phyloP scores from a whole-genome alignment of 2,113 vertebrate species.

The Eidolon helvum region DNA sequence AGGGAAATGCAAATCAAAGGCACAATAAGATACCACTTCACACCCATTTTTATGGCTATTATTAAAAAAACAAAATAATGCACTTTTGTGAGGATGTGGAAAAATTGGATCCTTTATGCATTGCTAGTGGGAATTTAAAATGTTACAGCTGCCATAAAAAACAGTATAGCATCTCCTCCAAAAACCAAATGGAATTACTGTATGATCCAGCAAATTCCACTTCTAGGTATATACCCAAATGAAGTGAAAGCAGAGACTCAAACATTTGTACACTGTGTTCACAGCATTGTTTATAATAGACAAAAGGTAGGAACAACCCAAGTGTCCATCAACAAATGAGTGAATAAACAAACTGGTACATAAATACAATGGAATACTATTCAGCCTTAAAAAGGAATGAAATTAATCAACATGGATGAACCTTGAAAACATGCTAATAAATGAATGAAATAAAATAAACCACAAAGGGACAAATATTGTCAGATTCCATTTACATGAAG shows the following conservation, averaged over 20 bases:
- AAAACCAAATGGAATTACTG: not conserved
- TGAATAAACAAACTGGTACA: not conserved
- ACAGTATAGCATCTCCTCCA: not conserved
- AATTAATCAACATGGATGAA: not conserved
- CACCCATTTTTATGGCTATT: not conserved
- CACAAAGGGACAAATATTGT: not conserved
- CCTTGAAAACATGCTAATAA: not conserved
- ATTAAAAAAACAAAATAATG: not conserved
- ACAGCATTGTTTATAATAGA: not conserved
- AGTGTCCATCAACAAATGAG: not conserved
- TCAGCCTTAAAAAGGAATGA: not conserved
- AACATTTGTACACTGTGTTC: not conserved
- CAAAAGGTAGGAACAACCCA: not conserved
- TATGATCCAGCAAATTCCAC: not conserved
- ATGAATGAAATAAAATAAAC: not conserved
- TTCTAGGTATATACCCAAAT: not conserved
- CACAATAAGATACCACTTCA: not conserved
- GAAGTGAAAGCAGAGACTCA: not conserved
- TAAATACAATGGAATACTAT: not conserved
- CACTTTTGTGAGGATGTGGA: not conserved
- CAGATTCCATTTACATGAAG: not conserved
- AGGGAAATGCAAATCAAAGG: constrained; percentile 12
- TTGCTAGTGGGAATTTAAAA: not conserved
- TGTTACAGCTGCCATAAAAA: not conserved
- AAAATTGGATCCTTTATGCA: not conserved